Evolutionary conservation across 2,888 invertebrate species (phyloP).

Genomic region (Ornithoptera alexandrae): DNA sequence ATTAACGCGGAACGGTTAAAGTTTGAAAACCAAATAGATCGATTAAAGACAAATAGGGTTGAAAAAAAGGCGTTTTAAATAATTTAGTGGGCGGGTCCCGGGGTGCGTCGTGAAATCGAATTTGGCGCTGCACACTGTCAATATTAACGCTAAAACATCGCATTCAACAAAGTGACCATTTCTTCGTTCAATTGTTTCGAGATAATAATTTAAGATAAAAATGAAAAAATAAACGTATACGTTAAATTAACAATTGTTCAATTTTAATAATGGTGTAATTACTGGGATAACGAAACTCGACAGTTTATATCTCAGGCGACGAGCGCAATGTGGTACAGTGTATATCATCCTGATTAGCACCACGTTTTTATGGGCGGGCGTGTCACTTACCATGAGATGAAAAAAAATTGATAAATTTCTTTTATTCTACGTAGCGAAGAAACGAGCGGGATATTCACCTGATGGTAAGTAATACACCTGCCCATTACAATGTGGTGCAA

Average conservation of each 20-base stretch:
- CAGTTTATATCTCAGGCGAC: no score
- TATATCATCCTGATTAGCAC: no score
- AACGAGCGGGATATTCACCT: no score
- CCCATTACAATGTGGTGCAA: no score
- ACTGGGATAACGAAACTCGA: no score
- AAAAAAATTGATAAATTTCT: no score
- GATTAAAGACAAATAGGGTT: conserved; percentile 72
- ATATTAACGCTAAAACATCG: conserved; percentile 61
- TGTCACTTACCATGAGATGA: no score
- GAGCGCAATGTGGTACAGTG: no score
- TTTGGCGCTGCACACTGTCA: conserved; percentile 64
- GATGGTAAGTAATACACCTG: no score
- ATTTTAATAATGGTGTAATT: no score
- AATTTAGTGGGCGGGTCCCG: conserved; percentile 63
- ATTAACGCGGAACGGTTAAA: conserved; percentile 64
- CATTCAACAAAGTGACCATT: conserved; percentile 46
- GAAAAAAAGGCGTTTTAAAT: conserved; percentile 74
- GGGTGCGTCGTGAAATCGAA: conserved; percentile 54
- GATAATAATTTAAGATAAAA: neutral
- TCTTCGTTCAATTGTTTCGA: neutral
- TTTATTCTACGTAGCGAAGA: no score
- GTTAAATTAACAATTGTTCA: neutral
- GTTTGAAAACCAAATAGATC: conserved; percentile 57
- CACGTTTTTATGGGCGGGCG: no score
- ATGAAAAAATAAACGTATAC: neutral